Base-by-base conservation (phyloP, 2,113 vertebrate species). In the Taxidea taxus region DNA sequence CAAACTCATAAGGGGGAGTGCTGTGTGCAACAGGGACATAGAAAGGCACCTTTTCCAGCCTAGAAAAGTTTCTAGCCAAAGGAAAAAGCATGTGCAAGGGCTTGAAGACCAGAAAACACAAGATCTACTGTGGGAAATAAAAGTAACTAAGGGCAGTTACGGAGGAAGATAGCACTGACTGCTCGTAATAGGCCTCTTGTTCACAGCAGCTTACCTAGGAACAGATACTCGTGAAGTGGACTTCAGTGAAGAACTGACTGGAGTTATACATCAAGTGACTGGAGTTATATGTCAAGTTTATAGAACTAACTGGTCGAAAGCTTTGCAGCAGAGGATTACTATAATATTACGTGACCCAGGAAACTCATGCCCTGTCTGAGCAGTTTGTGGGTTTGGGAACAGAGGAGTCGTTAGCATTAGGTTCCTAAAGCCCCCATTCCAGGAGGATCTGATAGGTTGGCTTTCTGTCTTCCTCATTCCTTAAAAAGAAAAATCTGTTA, bases 291-390 rank as follows among this genome's bases (percentile, higher is more conserved):
- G 14, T 49, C 34, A 90, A 47, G 16, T 78, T 95, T 83, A 91
- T 37, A 70, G 47, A 83, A 83, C 49, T 83, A 91, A 84, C 62
- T 70, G n/a, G 62, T 16, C 25, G 12, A 27, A 96, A 80, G 42
- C 34, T 88, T 84, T 84, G 70, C 44, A 94, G 62, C 25, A 95
- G 42, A 93, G 37, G 49, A 21, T 95, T 85, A 95, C 25, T 62
- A 14, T 34, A 70, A 87, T 83, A 23, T 7, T 78, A 8, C 70
- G 11, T 44, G 42, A 84, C 31, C 64, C 64, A 68, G 66, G 90
- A 87, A 91, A 87, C 42, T 75, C 64, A 82, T 31, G 58, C 12
- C 47, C 11, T 39, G 44, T 27, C 44, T 87, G 64, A 93, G 15
- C 37, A 94, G 66, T 60, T 5, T 80, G 66, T 82, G 44, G 39